phyloP scores from a whole-genome alignment of 2,113 vertebrate species.

The Mesitornis unicolor region DNA sequence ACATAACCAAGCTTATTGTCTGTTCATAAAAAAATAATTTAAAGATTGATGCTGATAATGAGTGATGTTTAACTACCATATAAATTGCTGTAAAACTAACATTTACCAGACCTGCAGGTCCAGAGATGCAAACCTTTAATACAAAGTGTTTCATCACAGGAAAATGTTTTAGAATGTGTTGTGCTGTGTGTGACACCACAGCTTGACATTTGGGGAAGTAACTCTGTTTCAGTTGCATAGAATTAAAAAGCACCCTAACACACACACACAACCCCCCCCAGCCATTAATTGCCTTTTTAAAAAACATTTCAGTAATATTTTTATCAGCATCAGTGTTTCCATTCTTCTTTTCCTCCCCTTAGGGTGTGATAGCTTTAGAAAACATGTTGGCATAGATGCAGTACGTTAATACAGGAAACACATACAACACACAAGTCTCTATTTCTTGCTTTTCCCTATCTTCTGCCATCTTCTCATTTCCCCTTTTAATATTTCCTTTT shows the following conservation, averaged over 20 bases:
- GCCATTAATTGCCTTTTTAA: background rate
- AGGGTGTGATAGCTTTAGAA: background rate
- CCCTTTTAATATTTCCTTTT: constrained; percentile 15
- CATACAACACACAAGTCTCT: rapidly evolving
- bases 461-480: background rate
- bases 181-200: background rate
- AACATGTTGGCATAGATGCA: background rate
- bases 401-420: background rate
- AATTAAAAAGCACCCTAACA: background rate
- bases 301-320: background rate
- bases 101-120: background rate
- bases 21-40: background rate
- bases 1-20: background rate
- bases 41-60: background rate
- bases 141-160: background rate
- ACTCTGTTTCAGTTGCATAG: background rate
- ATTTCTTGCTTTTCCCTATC: background rate
- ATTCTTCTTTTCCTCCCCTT: background rate
- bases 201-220: background rate
- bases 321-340: background rate
- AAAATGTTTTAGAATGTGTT: background rate
- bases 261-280: too few relatives aligned
- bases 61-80: background rate
- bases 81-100: background rate
- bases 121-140: background rate